phyloP scores from a whole-genome alignment of 1,140 invertebrate genomes.

The Zaprionus africanus region DNA sequence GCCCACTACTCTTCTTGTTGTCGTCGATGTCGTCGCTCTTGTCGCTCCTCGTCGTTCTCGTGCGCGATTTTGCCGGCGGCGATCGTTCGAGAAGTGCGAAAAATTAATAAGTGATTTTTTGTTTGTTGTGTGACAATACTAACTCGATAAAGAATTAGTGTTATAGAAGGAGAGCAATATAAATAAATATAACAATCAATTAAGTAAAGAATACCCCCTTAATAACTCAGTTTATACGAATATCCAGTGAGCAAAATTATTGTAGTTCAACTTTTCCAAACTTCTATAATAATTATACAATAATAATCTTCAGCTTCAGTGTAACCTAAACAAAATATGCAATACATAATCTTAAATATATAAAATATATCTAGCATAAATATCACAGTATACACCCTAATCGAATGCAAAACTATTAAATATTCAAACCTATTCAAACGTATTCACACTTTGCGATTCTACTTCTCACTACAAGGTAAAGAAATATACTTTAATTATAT shows the following conservation, averaged over 20 bases:
- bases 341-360: conserved; percentile 1
- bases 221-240: conserved; percentile 4
- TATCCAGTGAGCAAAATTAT: not conserved
- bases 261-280: not conserved
- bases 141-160: conserved; percentile 36
- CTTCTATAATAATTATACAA: not conserved
- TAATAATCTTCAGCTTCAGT: not conserved
- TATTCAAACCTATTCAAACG: conserved; percentile 18
- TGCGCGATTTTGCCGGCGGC: conserved; percentile 60
- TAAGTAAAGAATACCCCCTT: no score
- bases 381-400: conserved; percentile 7
- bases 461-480: conserved; percentile 21
- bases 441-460: conserved; percentile 6
- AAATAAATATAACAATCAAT: conserved; percentile 7
- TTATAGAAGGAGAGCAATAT: conserved; percentile 20
- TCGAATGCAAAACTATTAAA: conserved; percentile 16
- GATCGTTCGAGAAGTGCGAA: conserved; percentile 47
- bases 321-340: conserved; percentile 3
- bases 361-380: conserved; percentile 1
- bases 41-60: not conserved
- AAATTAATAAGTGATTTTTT: conserved; percentile 66
- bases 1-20: conserved; percentile 1
- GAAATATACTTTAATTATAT: not conserved
- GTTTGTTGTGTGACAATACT: conserved; percentile 65
- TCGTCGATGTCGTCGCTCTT: conserved; percentile 11